A percentile compares a stretch with the other conserved stretches of the same genome.
phyloP scores from a whole-genome alignment of 2,113 vertebrate genomes.

The Platysteira castanea region DNA sequence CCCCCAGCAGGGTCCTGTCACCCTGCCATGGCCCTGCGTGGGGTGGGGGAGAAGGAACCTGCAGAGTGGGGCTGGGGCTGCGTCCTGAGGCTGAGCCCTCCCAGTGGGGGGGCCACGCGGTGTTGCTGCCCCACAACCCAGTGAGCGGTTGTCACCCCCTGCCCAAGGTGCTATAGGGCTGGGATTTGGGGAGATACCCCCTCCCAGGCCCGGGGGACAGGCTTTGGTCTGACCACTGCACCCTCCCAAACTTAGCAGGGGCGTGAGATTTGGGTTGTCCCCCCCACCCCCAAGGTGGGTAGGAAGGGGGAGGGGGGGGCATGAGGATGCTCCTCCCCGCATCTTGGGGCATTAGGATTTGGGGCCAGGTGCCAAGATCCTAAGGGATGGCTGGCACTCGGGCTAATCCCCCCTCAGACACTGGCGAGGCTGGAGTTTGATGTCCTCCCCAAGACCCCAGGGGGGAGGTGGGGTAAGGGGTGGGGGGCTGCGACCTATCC shows the following conservation, averaged over 20 bases:
- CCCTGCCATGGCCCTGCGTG: neutral
- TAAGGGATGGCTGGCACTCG: neutral
- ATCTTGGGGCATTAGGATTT: neutral
- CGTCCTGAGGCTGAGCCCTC: neutral
- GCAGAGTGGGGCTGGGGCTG: neutral
- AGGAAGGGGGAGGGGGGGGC: accelerated
- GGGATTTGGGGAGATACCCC: neutral
- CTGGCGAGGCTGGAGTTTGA: neutral
- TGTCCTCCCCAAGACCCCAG: too few relatives aligned
- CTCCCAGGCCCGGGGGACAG: accelerated
- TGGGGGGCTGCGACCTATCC: too few relatives aligned
- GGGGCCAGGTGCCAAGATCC: neutral
- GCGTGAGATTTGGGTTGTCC: neutral
- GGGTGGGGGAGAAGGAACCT: neutral
- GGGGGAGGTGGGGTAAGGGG: neutral
- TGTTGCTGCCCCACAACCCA: neutral
- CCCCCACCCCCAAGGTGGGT: accelerated
- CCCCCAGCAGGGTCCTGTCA: neutral
- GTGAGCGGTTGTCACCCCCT: neutral
- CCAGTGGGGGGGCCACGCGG: accelerated
- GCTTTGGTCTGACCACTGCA: neutral
- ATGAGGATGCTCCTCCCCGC: accelerated
- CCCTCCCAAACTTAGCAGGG: accelerated
- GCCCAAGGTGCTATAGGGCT: accelerated
- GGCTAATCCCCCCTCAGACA: neutral